Evolutionary conservation across 2,888 invertebrate species (phyloP).

Genomic region (Aspidapion aeneum): DNA sequence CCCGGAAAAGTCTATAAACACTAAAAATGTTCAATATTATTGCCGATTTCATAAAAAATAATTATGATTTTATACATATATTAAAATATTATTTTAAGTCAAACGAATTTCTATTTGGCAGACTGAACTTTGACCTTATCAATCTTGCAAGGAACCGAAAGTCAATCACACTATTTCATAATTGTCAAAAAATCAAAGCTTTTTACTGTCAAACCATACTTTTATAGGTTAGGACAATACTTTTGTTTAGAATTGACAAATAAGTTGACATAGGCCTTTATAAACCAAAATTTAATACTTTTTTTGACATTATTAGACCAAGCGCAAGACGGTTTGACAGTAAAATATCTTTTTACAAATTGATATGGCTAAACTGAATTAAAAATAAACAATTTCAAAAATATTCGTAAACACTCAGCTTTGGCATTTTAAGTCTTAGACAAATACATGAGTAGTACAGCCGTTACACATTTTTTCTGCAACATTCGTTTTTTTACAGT

Average conservation of each 20-base stretch:
- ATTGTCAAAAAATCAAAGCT: not conserved
- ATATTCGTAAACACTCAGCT: slow-evolving; percentile 27
- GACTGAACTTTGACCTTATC: slow-evolving; percentile 37
- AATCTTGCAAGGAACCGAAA: slow-evolving; percentile 28
- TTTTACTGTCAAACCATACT: not conserved
- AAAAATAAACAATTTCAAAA: not conserved
- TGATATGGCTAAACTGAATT: not conserved
- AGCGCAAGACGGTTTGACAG: not conserved
- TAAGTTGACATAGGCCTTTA: not conserved
- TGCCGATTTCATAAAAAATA: slow-evolving; percentile 36
- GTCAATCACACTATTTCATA: not conserved
- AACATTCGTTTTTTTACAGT: too few relatives aligned
- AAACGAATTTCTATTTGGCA: slow-evolving; percentile 34
- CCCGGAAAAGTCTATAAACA: slow-evolving; percentile 16
- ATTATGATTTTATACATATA: slow-evolving; percentile 19
- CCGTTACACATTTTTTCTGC: not conserved
- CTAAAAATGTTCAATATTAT: slow-evolving; percentile 30
- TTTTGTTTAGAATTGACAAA: not conserved
- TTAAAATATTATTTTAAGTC: slow-evolving; percentile 27
- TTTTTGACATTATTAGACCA: not conserved
- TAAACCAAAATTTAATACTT: not conserved
- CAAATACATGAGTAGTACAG: slow-evolving; percentile 24
- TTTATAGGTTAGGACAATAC: not conserved
- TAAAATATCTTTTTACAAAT: not conserved
- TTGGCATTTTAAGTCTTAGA: slow-evolving; percentile 40